These are phyloP conservation scores for Odontocolon sp. DNA, from an alignment of 2,888 invertebrate species.

Conservation along the genomic window DNA sequence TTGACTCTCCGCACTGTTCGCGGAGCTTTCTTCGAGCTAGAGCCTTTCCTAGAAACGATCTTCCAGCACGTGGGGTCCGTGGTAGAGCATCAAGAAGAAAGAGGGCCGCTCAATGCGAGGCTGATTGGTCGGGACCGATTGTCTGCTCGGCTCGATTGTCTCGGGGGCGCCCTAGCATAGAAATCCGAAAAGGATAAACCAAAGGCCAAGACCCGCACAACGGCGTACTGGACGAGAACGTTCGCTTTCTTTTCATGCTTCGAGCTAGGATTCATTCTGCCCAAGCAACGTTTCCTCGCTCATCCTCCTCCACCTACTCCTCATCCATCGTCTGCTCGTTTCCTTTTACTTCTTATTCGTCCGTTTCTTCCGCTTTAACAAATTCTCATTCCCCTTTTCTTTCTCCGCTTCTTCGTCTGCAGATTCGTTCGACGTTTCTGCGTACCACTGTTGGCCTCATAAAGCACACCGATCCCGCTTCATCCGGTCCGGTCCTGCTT, in stretches of 20 bases:
- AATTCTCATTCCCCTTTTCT: constrained; percentile 58
- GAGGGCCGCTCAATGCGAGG: constrained; percentile 64
- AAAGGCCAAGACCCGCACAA: constrained; percentile 37
- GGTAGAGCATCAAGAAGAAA: constrained; percentile 11
- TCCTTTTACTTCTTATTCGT: constrained; percentile 14
- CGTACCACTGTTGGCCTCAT: constrained; percentile 20
- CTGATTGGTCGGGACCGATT: constrained; percentile 70
- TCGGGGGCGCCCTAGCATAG: constrained; percentile 43
- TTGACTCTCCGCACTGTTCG: neutral
- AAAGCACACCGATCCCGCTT: too few species aligned
- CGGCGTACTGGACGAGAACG: constrained; percentile 8
- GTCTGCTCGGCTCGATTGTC: constrained; percentile 68
- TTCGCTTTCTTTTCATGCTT: constrained; percentile 59
- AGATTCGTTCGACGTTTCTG: constrained; percentile 59
- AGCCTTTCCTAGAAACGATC: neutral
- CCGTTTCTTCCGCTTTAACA: constrained; percentile 35
- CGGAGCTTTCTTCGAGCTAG: neutral
- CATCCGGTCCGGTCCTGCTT: constrained; percentile 35
- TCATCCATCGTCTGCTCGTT: neutral
- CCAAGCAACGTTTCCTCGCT: constrained; percentile 23
- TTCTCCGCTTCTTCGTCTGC: constrained; percentile 15
- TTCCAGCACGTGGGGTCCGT: neutral
- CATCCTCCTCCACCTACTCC: neutral
- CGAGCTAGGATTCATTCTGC: constrained; percentile 44
- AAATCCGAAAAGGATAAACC: constrained; percentile 61